Evolutionary conservation across 1,140 invertebrate species (phyloP).

Genomic region (Sesamia nonagrioides): DNA sequence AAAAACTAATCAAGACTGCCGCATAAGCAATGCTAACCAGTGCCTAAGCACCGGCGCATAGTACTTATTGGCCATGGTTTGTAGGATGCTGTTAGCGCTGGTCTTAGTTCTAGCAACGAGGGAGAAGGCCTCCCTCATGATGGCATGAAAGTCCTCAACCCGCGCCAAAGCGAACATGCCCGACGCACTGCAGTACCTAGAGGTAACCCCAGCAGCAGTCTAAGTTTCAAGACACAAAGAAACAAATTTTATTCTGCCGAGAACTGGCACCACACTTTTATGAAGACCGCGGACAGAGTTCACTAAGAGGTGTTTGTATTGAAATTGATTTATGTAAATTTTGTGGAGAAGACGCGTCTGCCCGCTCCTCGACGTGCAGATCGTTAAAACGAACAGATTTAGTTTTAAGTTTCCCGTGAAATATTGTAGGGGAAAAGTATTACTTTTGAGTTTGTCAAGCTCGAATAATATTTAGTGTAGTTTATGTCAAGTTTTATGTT

Average conservation of each 20-base stretch:
- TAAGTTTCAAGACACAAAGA: too few relatives aligned
- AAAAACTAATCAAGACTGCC: too few relatives aligned
- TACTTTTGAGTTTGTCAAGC: neutral
- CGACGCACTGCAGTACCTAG: too few relatives aligned
- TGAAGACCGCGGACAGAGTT: conserved; percentile 77
- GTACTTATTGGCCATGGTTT: too few relatives aligned
- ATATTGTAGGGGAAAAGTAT: conserved; percentile 32
- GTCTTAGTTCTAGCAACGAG: too few relatives aligned
- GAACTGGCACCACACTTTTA: conserved; percentile 40
- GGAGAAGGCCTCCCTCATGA: too few relatives aligned
- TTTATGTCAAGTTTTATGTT: neutral
- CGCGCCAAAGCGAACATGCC: too few relatives aligned
- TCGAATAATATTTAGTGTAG: neutral
- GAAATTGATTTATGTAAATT: conserved; percentile 87
- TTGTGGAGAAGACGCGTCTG: conserved; percentile 74
- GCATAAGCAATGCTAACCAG: too few relatives aligned
- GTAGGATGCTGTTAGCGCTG: too few relatives aligned
- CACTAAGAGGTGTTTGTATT: conserved; percentile 86
- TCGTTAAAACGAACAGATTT: conserved; percentile 73
- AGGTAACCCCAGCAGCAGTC: too few relatives aligned
- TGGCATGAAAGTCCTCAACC: too few relatives aligned
- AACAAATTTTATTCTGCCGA: neutral
- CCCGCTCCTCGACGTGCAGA: conserved; percentile 62
- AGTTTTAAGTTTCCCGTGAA: conserved; percentile 42
- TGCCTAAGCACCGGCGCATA: too few relatives aligned